Evolutionary conservation across 2,113 vertebrate species (phyloP).

Genomic region (Theristicus caerulescens): DNA sequence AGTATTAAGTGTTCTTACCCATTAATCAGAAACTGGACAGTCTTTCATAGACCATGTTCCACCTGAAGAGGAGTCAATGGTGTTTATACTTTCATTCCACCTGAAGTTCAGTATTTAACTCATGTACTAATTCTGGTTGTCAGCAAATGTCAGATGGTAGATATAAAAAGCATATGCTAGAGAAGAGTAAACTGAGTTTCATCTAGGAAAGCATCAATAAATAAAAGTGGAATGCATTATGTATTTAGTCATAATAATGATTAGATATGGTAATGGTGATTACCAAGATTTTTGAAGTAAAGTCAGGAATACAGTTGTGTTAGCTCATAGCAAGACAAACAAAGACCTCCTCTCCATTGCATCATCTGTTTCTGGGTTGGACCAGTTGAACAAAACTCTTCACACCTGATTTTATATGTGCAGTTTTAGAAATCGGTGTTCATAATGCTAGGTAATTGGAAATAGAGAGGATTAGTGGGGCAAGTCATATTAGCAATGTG

Average conservation of each 20-base stretch:
- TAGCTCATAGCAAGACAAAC: neutral
- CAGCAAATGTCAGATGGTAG: neutral
- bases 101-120: neutral
- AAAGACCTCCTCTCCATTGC: neutral
- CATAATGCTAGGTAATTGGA: neutral
- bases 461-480: neutral
- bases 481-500: neutral
- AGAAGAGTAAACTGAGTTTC: neutral
- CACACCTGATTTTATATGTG: neutral
- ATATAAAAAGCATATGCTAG: neutral
- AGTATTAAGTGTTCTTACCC: neutral
- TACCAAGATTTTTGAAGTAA: neutral
- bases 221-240: neutral
- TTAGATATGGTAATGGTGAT: neutral
- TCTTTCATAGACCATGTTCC: neutral
- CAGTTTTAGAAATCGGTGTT: neutral
- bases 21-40: neutral
- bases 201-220: neutral
- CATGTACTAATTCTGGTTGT: neutral
- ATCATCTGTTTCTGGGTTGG: neutral
- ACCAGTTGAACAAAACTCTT: neutral
- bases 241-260: neutral
- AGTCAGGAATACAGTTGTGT: neutral
- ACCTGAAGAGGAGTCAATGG: neutral
- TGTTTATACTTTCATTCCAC: neutral